phyloP scores from a whole-genome alignment of 53 echinoderm and acorn worm species.

The Echinometra lucunter region DNA sequence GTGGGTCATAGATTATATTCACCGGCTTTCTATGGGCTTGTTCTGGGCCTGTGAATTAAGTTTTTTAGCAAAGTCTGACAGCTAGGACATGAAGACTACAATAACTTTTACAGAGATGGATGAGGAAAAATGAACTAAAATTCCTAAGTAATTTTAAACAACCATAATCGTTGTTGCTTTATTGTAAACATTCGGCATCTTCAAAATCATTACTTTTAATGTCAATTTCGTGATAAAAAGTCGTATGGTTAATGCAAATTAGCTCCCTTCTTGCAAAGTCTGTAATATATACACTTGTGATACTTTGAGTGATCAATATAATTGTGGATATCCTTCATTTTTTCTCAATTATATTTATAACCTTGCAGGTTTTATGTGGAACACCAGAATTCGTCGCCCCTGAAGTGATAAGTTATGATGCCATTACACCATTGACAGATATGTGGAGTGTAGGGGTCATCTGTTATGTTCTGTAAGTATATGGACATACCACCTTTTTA shows the following conservation, averaged over 20 bases:
- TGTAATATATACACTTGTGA: too few relatives aligned
- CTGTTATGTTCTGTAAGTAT: slow-evolving; percentile 82
- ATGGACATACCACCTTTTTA: too few relatives aligned
- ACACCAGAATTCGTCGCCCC: slow-evolving; percentile 98
- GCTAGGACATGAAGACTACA: neutral
- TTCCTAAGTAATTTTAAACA: neutral
- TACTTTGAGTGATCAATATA: too few relatives aligned
- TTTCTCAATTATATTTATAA: neutral
- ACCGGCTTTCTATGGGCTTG: too few relatives aligned
- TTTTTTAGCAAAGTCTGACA: too few relatives aligned
- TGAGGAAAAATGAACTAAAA: neutral
- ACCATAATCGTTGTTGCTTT: too few relatives aligned
- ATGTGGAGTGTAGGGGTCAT: slow-evolving; percentile 99
- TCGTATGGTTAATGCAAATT: too few relatives aligned
- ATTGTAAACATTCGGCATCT: neutral
- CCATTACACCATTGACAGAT: slow-evolving; percentile 84
- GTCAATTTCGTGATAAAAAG: too few relatives aligned
- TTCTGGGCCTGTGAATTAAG: too few relatives aligned
- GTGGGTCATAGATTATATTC: slow-evolving; percentile 30
- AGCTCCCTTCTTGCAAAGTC: too few relatives aligned
- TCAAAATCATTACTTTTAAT: too few relatives aligned
- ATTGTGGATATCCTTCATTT: neutral
- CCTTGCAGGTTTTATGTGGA: slow-evolving; percentile 85
- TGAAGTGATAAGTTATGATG: slow-evolving; percentile 91
- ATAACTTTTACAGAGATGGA: neutral